Evolutionary conservation across 2,888 invertebrate genomes (phyloP).

Genomic region (Heliconius cydno): DNA sequence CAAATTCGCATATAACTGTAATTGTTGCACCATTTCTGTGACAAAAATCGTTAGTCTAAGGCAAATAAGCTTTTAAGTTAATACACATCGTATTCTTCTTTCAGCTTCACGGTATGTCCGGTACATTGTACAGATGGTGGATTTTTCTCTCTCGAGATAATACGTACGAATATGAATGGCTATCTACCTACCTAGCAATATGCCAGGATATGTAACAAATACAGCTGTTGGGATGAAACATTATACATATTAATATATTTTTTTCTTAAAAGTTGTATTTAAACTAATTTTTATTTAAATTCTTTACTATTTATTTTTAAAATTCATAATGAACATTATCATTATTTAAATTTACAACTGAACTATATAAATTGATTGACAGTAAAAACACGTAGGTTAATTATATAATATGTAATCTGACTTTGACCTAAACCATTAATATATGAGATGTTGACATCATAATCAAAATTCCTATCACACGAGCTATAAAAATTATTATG

Average conservation of each 20-base stretch:
- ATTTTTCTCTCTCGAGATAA: no score
- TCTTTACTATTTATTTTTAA: background rate
- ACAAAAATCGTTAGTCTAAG: constrained; percentile 16
- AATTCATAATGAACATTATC: background rate
- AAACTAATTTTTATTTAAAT: background rate
- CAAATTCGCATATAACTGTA: constrained; percentile 38
- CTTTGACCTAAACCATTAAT: constrained; percentile 24
- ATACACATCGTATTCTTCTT: background rate
- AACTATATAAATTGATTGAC: background rate
- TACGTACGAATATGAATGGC: no score
- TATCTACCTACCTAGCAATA: no score
- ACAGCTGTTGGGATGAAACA: no score
- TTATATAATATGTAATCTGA: background rate
- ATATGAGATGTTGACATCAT: constrained; percentile 13
- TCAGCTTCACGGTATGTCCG: background rate
- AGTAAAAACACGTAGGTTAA: background rate
- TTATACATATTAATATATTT: no score
- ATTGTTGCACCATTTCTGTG: constrained; percentile 25
- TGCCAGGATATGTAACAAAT: no score
- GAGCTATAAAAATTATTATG: constrained; percentile 22
- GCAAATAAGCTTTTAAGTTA: background rate
- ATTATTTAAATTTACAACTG: background rate
- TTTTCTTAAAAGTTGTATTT: no score
- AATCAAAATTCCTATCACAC: constrained; percentile 20
- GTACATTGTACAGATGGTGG: no score